Evolutionary conservation across 2,113 vertebrate species (phyloP).

Genomic region (Coptodon rendalli): DNA sequence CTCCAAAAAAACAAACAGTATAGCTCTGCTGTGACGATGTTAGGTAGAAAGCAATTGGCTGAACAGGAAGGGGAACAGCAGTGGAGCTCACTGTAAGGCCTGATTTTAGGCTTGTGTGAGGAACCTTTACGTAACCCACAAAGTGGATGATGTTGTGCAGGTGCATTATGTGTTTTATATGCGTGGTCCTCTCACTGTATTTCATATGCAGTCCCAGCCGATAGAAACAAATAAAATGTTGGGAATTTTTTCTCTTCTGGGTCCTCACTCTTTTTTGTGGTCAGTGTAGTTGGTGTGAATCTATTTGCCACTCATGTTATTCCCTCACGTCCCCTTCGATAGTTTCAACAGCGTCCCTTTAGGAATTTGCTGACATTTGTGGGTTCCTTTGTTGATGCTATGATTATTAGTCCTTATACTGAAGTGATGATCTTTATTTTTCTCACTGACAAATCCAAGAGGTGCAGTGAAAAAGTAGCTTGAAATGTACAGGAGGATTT

Average conservation of each 20-base stretch:
- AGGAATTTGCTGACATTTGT: background rate
- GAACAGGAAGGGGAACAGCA: background rate
- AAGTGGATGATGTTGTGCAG: background rate
- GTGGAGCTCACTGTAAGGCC: background rate
- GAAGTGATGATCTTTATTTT: background rate
- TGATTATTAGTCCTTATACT: background rate
- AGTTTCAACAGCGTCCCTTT: background rate
- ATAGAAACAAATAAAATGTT: background rate
- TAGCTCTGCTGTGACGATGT: background rate
- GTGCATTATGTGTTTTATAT: background rate
- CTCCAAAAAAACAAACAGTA: background rate
- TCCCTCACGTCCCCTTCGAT: background rate
- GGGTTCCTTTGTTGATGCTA: background rate
- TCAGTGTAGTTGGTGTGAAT: background rate
- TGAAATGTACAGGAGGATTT: background rate
- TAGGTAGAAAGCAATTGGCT: background rate
- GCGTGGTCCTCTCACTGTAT: background rate
- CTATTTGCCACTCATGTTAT: background rate
- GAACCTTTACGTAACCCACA: background rate
- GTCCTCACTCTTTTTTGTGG: background rate
- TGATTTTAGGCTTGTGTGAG: background rate
- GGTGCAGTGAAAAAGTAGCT: background rate
- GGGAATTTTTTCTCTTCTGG: background rate
- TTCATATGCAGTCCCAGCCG: background rate
- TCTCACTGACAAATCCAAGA: background rate